Evolutionary conservation across 2,888 invertebrate genomes (phyloP), one percentile per base, ranked within the genome.

Genomic region (Caenorhabditis virilis): DNA sequence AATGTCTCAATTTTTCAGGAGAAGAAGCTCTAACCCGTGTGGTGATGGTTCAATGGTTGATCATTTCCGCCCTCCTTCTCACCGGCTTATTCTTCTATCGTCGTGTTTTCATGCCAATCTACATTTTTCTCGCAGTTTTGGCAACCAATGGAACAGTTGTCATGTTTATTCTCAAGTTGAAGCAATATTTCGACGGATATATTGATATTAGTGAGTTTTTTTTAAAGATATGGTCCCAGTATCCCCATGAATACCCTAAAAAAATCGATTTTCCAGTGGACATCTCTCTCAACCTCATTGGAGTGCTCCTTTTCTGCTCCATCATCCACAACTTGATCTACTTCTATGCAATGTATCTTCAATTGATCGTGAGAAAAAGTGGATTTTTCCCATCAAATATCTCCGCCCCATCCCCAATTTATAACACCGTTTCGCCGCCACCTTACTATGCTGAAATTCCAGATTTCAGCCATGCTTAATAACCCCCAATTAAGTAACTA

Each of bases 71-170:
- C 15, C 42, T 58, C 16, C 56, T 64, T 23, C 15, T 59, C 25
- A 4, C 23, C 13, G 59, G 59, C 23, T n/a, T 59, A 11, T 4
- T 25, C 11, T 2, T 55, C 7, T 59, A 41, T 39, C 54, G 55
- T 15, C 54, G 55, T 41, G 51, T 64, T 35, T 48, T 64, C 26
- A 64, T 64, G 64, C 64, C 64, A 0, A 35, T 55, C 33, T 64
- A 64, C 43, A 64, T 64, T 39, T 59, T 59, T 30, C 35, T 59
- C 11, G 54, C 64, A 7, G 48, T 64, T 30, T n/a, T n/a, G 36
- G 64, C 64, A 1, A 64, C 64, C 39, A 64, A 64, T 36, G 64
- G 64, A 0, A 64, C 58, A 9, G 39, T 64, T n/a, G 47, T 52
- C 0, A 30, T 64, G 23, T 64, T 64, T 42, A 36, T 64, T 7